Base-by-base conservation (phyloP, 2,113 vertebrate genomes). In the Brachionichthys hirsutus region DNA sequence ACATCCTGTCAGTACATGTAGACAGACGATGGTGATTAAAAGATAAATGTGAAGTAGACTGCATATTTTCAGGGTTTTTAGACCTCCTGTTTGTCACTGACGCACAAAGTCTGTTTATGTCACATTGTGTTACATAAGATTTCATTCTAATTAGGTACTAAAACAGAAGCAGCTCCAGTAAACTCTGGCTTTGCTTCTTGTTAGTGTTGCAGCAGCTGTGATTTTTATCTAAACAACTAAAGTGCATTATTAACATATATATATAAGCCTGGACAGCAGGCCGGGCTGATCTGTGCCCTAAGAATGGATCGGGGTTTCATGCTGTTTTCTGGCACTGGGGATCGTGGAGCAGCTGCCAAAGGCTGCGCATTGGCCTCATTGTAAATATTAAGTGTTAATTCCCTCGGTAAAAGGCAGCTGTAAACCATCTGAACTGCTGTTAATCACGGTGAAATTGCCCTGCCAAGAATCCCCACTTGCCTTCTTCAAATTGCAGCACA, bases 381-480 rank as follows among this genome's bases (percentile, higher is more conserved):
- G 90, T 90, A 93, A 93, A 93, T 90, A 93, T 91, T 90, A 92
- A 63, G 81, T 88, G 83, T 89, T 83, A 89, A 92, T 92, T 92
- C 90, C 82, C 89, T 67, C 77, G 75, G 83, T 92, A 90, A 91
- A 92, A 87, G 86, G 87, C 91, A 90, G 89, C 90, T 91, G 91
- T 91, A 92, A 93, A 90, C 86, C 88, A 90, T 86, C 78, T 83
- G 80, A 74, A 82, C 67, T 34, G 53, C 73, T 87, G 85, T 94
- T 93, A 92, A 93, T 94, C 93, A 92, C 89, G 82, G 84, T 73
- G 82, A 86, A 90, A 85, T 76, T 50, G 51, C 84, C 83, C 78
- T 67, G 79, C 83, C 85, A 91, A 90, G 81, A 85, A 83, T 84
- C 68, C 85, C 85, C 66, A 57, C 86, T 90, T 78, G 81, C 89